Evolutionary conservation across 2,797 vertebrate genomes (phyloP), one percentile per base, ranked within the genome.

Genomic region (Hafferia zeledoni): DNA sequence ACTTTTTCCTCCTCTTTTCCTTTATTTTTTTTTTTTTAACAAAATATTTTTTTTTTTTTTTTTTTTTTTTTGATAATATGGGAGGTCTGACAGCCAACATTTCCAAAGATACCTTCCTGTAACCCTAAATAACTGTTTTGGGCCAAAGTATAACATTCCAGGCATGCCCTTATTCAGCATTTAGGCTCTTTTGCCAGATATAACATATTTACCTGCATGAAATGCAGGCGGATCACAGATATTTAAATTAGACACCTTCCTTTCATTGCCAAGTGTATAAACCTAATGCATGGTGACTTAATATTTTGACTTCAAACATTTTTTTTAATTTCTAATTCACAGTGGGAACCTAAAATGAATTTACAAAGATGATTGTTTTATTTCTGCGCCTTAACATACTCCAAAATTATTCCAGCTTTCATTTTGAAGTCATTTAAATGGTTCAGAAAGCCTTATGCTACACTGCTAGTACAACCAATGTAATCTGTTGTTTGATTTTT

Each of bases 1-100:
- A 17, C 1, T n/a, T 27, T 50, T 69, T 39, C 1, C n/a, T 4
- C 4, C 15, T 17, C 5, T 9, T 1, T 1, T 9, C 10, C 4
- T 3, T 14, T 19, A n/a, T n/a, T n/a, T 41, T 15, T 30, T 20
- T 5, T 15, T 74, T 46, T 31, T 27, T 11, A 67, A 56, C 10
- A 43, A 41, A 33, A 65, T 53, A 3, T 10, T 1, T 33, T 52
- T 15, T 53, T 39, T 39, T 39, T 39, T 39, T 39, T 6, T 39
- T 39, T 39, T 39, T 11, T 11, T 39, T 39, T 39, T 65, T 53
- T 46, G 12, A 46, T 13, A 65, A 16, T 30, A 20, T 37, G 35
- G 22, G 25, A 84, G 13, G 11, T 31, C 15, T 56, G 30, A 13
- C 10, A 68, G 12, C 4, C 17, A 52, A 13, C 6, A 67, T 31